Conservation (phyloP, 2,797 vertebrate genomes). For the Spondyliosoma cantharus region DNA sequence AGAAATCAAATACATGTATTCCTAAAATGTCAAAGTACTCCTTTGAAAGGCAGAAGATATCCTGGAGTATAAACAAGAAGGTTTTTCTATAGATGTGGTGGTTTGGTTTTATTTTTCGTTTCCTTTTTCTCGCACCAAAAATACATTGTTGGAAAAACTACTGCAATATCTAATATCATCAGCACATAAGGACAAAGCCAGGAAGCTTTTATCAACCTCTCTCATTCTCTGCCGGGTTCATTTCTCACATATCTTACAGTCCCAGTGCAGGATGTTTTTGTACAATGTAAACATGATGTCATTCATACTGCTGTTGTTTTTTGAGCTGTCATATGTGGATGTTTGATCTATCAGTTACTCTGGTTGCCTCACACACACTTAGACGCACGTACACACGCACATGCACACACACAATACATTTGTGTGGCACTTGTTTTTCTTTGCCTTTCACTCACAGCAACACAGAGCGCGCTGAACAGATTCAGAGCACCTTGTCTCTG, state of each 20-base stretch:
- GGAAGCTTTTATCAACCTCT: neutral
- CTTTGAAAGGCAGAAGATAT: neutral
- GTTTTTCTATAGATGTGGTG: neutral
- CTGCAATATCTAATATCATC: neutral
- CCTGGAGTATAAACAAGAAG: neutral
- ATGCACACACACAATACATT: neutral
- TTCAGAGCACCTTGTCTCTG: slow-evolving; percentile 21
- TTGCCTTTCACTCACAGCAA: slow-evolving; percentile 53
- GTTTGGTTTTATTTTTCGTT: neutral
- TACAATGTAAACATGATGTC: slow-evolving; percentile 41
- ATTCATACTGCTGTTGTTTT: slow-evolving; percentile 41
- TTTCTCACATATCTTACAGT: slow-evolving; percentile 13
- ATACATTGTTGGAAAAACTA: neutral
- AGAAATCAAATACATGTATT: neutral
- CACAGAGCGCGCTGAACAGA: slow-evolving; percentile 36
- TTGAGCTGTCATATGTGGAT: slow-evolving; percentile 37
- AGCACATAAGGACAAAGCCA: slow-evolving; percentile 63
- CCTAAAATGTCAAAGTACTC: neutral
- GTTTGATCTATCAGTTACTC: slow-evolving; percentile 24
- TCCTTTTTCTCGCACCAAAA: slow-evolving; percentile 17
- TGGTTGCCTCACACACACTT: slow-evolving; percentile 24
- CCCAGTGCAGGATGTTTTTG: neutral
- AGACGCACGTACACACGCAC: neutral
- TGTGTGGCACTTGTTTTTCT: slow-evolving; percentile 23
- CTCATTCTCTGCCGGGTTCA: slow-evolving; percentile 12